Evolutionary conservation across 2,888 invertebrate genomes (phyloP), one percentile per base, ranked within the genome.

Genomic region (Lumbricus terrestris): DNA sequence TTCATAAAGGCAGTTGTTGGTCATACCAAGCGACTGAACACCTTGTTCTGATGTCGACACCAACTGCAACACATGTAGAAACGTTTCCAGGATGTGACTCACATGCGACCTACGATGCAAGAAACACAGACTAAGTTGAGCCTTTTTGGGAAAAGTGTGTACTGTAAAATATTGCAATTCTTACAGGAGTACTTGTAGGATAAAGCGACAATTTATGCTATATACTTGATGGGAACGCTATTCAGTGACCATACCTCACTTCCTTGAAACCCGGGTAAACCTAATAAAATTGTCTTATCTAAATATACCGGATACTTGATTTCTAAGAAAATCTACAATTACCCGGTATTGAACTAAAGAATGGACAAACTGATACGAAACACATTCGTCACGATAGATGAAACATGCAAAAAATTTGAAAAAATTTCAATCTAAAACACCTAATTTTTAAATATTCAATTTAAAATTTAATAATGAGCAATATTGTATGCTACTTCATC

Each of bases 1-100:
- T 3, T 69, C 69, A n/a, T n/a, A n/a, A 47, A n/a, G 5, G 29
- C 29, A 13, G 69, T 69, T 11, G 29, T 69, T 35, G 89, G 38
- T 91, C 91, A 89, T 91, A 94, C 94, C 93, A 90, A 94, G 88
- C 29, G 93, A 93, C 88, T 93, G 91, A 0, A 94, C 93, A 15
- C 94, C 94, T 18, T 91, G 54, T 90, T 94, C 93, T 42, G 93
- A 92, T 0, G 94, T 94, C 29, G 94, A 94, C 69, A 94, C 89
- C 89, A 94, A 92, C 91, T 94, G 94, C 88, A 94, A 93, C 35
- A 94, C 93, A 91, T 94, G 94, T 16, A 94, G 91, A 89, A 93
- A 94, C 1, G 93, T 92, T 33, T 93, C 94, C 69, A 94, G 89
- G 15, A 93, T 92, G 18, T 93, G 93, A 91, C 93, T 93, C 88